phyloP scores from a whole-genome alignment of 2,888 invertebrate genomes.

The Chymomyza fuscimana region DNA sequence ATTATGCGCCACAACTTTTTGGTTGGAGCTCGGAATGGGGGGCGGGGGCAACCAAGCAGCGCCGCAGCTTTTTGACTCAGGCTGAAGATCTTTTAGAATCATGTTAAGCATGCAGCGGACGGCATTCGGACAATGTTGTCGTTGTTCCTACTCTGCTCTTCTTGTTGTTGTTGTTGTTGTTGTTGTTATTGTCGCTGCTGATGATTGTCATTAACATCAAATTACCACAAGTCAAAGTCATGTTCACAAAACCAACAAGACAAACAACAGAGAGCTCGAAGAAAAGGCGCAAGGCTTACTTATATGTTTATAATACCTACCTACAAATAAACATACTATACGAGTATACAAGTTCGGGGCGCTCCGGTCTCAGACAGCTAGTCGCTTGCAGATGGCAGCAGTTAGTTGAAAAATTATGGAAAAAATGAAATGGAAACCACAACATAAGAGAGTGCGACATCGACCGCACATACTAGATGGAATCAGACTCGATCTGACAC shows the following conservation, averaged over 20 bases:
- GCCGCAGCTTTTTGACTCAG: slow-evolving; percentile 2
- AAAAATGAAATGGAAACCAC: slow-evolving; percentile 12
- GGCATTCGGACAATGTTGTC: not conserved
- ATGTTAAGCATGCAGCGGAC: slow-evolving; percentile 58
- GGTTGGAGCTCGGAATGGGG: not conserved
- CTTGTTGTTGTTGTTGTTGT: slow-evolving; percentile 11
- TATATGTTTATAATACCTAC: too few relatives aligned
- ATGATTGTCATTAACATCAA: slow-evolving; percentile 77
- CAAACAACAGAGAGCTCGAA: slow-evolving; percentile 10
- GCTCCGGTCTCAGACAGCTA: slow-evolving; percentile 34
- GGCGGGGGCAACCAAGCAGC: not conserved
- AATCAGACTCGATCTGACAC: not conserved
- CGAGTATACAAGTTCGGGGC: not conserved
- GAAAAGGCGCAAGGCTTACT: slow-evolving; percentile 1
- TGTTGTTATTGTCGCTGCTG: slow-evolving; percentile 48
- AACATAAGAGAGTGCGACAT: slow-evolving; percentile 15
- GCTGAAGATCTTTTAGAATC: slow-evolving; percentile 59
- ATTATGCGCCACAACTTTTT: slow-evolving; percentile 52
- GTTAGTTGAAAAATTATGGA: slow-evolving; percentile 7
- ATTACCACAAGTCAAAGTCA: slow-evolving; percentile 76
- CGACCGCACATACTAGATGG: slow-evolving; percentile 11
- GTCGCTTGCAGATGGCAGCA: slow-evolving; percentile 21
- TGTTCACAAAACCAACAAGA: slow-evolving; percentile 49
- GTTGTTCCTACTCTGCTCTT: slow-evolving; percentile 8
- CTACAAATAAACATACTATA: too few relatives aligned